Evolutionary conservation across 1,140 invertebrate genomes (phyloP).

Genomic region (Pantala flavescens): DNA sequence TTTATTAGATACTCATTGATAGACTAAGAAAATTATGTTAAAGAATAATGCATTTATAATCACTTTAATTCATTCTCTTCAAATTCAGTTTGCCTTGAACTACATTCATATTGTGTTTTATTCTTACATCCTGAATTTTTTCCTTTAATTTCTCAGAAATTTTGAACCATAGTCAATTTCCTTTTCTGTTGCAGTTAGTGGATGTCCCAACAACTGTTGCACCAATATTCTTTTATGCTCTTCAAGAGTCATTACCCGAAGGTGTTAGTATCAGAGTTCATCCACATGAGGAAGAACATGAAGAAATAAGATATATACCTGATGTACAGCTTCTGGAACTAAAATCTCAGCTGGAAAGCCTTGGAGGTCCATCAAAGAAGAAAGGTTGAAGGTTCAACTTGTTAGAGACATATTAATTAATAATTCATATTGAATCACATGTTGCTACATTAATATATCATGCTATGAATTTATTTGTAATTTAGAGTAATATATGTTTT

Average conservation of each 20-base stretch:
- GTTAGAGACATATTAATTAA: neutral
- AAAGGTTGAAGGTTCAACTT: neutral
- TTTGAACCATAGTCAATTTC: neutral
- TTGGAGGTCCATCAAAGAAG: conserved; percentile 19
- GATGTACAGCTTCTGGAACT: conserved; percentile 64
- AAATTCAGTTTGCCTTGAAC: too few relatives aligned
- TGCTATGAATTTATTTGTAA: too few relatives aligned
- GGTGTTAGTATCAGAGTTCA: conserved; percentile 59
- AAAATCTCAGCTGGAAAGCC: conserved; percentile 43
- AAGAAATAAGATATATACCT: conserved; percentile 61
- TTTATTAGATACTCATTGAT: too few relatives aligned
- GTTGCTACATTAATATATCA: too few relatives aligned
- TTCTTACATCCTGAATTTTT: neutral
- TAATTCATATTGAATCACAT: too few relatives aligned
- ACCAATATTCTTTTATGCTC: conserved; percentile 53
- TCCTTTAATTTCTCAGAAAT: neutral
- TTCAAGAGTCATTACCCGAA: conserved; percentile 59
- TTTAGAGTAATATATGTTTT: too few relatives aligned
- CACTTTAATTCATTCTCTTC: too few relatives aligned
- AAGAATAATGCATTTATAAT: too few relatives aligned
- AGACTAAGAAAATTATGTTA: too few relatives aligned
- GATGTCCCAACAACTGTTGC: conserved; percentile 44
- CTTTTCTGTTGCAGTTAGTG: conserved; percentile 35
- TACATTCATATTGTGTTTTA: too few relatives aligned
- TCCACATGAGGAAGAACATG: conserved; percentile 44